A percentile compares a stretch with the other conserved stretches of the same genome.
Evolutionary conservation across 2,113 vertebrate genomes (phyloP).

Genomic region (Pitta sordida): DNA sequence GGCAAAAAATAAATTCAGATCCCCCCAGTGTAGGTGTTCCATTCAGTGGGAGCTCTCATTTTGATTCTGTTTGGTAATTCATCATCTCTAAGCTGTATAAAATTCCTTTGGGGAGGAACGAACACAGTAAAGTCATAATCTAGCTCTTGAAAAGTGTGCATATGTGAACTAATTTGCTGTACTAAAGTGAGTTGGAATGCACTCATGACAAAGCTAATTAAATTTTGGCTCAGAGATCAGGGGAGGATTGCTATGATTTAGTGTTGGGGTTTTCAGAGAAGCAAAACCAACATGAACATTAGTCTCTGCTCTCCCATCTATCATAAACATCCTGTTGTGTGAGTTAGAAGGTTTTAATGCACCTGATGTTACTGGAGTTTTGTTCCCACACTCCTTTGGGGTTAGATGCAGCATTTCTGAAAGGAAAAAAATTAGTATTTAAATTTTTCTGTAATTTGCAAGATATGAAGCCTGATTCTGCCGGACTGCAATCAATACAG

Average conservation of each 20-base stretch:
- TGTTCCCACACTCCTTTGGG: background rate
- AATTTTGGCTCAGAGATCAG: background rate
- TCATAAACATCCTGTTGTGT: background rate
- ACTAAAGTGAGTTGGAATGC: background rate
- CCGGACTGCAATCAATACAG: background rate
- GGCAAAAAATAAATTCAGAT: background rate
- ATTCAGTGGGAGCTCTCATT: background rate
- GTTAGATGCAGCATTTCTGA: background rate
- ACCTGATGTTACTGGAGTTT: background rate
- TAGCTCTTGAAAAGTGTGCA: background rate
- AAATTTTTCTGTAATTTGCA: background rate
- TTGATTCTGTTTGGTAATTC: background rate
- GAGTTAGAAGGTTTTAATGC: background rate
- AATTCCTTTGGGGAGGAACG: background rate
- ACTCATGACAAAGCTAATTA: background rate
- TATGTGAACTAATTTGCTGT: background rate
- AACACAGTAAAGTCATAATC: background rate
- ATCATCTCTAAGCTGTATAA: background rate
- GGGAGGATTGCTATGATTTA: background rate
- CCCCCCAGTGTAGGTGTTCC: background rate
- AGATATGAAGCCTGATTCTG: background rate
- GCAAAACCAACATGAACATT: background rate
- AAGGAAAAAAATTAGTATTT: background rate
- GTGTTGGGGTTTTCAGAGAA: background rate
- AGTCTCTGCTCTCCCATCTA: background rate